Evolutionary conservation across 2,113 vertebrate species (phyloP).

Genomic region (Cinclus mexicanus): DNA sequence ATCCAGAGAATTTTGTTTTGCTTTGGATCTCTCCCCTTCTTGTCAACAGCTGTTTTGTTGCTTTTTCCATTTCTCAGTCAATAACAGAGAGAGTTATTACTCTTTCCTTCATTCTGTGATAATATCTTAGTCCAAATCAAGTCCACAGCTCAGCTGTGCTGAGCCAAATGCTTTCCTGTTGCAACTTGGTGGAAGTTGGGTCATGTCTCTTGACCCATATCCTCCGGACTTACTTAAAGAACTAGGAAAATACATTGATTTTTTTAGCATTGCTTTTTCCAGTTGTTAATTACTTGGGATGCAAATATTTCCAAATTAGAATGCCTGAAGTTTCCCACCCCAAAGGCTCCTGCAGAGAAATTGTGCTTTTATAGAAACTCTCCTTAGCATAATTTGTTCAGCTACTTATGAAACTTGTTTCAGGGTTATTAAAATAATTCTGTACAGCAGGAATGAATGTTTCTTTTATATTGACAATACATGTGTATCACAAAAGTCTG

Average conservation of each 20-base stretch:
- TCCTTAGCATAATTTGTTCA: neutral
- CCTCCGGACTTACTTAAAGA: neutral
- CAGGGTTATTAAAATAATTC: neutral
- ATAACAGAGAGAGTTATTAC: neutral
- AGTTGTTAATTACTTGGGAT: neutral
- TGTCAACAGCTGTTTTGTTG: neutral
- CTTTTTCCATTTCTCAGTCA: neutral
- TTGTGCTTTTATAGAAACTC: neutral
- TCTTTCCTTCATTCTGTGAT: neutral
- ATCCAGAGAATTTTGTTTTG: neutral
- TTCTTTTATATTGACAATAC: neutral
- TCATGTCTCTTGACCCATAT: neutral
- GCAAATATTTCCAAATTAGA: neutral
- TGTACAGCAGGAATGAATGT: neutral
- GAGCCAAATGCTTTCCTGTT: neutral
- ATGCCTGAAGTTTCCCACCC: neutral
- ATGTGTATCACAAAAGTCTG: neutral
- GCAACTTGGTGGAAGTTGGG: neutral
- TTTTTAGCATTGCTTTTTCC: neutral
- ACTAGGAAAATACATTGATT: neutral
- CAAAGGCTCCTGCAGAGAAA: neutral
- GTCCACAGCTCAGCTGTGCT: neutral
- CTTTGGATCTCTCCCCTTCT: neutral
- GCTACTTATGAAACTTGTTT: neutral
- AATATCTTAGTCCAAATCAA: neutral